A percentile compares a stretch with the other conserved stretches of the same genome.
phyloP scores from a whole-genome alignment of 2,113 vertebrate genomes.

The Noctilio leporinus region DNA sequence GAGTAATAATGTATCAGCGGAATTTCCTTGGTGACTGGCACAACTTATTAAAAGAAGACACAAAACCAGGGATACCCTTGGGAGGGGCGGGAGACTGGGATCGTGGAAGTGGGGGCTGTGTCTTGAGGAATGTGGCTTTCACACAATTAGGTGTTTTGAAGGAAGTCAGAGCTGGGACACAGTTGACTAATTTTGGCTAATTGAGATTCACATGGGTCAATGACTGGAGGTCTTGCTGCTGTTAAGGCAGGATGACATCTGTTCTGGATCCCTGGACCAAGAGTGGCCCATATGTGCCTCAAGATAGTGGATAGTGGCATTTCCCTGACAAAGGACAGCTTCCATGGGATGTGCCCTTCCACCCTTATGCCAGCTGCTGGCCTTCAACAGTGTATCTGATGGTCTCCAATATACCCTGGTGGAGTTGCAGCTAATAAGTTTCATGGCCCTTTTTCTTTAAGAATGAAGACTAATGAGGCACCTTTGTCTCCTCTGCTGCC shows the following conservation, averaged over 20 bases:
- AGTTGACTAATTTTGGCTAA: slow-evolving; percentile 86
- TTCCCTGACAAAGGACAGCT: neutral
- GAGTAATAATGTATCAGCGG: slow-evolving; percentile 64
- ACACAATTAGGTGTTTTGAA: slow-evolving; percentile 76
- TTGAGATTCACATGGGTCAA: slow-evolving; percentile 83
- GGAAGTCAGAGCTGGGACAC: slow-evolving; percentile 73
- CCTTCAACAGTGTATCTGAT: neutral
- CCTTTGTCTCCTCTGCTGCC: neutral
- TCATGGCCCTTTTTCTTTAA: neutral
- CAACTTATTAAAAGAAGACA: slow-evolving; percentile 70
- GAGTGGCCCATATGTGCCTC: neutral
- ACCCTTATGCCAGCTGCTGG: neutral
- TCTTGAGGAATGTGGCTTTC: slow-evolving; percentile 68
- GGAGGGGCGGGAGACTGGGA: slow-evolving; percentile 27
- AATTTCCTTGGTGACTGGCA: slow-evolving; percentile 77
- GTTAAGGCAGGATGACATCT: slow-evolving; percentile 73
- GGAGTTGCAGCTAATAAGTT: neutral
- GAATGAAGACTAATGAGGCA: neutral
- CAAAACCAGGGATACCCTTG: slow-evolving; percentile 46
- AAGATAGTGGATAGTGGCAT: slow-evolving; percentile 15
- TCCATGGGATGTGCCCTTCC: neutral
- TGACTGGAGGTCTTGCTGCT: slow-evolving; percentile 70
- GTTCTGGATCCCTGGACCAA: slow-evolving; percentile 45
- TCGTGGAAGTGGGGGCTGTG: slow-evolving; percentile 39
- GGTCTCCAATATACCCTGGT: neutral